Evolutionary conservation across 1,140 invertebrate species (phyloP).

Genomic region (Pseudomyrmex pallidus): DNA sequence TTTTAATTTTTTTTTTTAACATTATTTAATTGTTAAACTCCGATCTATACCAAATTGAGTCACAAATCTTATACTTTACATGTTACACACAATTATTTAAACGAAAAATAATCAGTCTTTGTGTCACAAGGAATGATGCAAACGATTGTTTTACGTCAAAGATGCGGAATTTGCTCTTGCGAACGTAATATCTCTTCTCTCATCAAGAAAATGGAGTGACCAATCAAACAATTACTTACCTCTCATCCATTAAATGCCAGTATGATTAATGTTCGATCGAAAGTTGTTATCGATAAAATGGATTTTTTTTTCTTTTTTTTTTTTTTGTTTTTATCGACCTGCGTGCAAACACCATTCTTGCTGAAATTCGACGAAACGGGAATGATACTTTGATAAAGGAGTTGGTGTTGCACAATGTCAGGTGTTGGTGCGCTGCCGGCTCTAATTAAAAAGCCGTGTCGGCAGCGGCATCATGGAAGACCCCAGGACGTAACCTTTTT

Average conservation of each 20-base stretch:
- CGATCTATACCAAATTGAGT: background rate
- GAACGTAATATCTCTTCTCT: constrained; percentile 56
- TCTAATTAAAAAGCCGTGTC: constrained; percentile 86
- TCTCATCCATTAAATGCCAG: constrained; percentile 38
- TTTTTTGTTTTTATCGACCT: constrained; percentile 34
- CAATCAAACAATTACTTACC: constrained; percentile 52
- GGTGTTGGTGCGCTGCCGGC: constrained; percentile 80
- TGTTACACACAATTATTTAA: background rate
- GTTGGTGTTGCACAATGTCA: constrained; percentile 81
- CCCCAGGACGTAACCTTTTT: constrained; percentile 75
- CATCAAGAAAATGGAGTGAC: constrained; percentile 61
- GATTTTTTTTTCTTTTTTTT: background rate
- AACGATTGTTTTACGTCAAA: constrained; percentile 4
- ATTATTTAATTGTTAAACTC: background rate
- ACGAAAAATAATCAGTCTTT: no score
- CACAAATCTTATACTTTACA: background rate
- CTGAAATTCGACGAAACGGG: constrained; percentile 82
- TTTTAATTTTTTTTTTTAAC: no score
- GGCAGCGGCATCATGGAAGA: constrained; percentile 80
- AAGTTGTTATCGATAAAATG: constrained; percentile 52
- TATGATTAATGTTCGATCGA: constrained; percentile 51
- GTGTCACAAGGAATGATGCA: background rate
- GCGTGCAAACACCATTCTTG: constrained; percentile 60
- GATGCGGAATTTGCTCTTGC: background rate
- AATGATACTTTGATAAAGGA: constrained; percentile 85